Percentiles rank a stretch among this genome's conserved stretches.
These are phyloP conservation scores for Drosophila mauritiana DNA, from an alignment of 1,140 invertebrate species.

Conservation along the genomic window DNA sequence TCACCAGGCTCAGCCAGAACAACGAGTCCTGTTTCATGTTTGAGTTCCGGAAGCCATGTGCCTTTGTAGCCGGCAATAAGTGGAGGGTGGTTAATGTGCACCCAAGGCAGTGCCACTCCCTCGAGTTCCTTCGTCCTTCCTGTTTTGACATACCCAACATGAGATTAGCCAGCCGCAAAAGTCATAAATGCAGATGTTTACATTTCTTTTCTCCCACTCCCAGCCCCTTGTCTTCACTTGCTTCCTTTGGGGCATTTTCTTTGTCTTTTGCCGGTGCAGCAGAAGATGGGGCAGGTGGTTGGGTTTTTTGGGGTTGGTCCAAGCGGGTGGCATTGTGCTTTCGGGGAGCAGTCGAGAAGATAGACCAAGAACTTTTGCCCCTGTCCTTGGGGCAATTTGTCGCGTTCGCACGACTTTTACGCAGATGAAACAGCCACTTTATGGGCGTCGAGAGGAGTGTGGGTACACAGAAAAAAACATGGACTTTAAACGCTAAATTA, in stretches of 20 bases:
- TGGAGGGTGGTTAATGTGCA: conserved; percentile 31
- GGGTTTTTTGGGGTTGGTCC: background rate
- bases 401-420: conserved; percentile 75
- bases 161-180: conserved; percentile 80
- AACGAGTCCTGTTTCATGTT: conserved; percentile 33
- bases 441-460: conserved; percentile 46
- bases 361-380: conserved; percentile 8
- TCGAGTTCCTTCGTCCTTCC: conserved; percentile 29
- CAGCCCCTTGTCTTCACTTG: conserved; percentile 1
- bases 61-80: background rate
- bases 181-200: conserved; percentile 82
- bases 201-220: conserved; percentile 58
- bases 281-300: conserved; percentile 5
- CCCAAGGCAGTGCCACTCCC: conserved; percentile 21
- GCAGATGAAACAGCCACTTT: conserved; percentile 79
- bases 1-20: conserved; percentile 26
- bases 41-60: conserved; percentile 32
- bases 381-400: conserved; percentile 69
- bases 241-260: conserved; percentile 64
- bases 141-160: conserved; percentile 66
- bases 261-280: conserved; percentile 58
- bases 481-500: background rate
- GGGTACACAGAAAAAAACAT: conserved; percentile 4
- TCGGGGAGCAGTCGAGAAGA: conserved; percentile 4
- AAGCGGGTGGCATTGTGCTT: background rate